Evolutionary conservation across 2,113 vertebrate genomes (phyloP), one percentile per base, ranked within the genome.

Genomic region (Danionella cerebrum): DNA sequence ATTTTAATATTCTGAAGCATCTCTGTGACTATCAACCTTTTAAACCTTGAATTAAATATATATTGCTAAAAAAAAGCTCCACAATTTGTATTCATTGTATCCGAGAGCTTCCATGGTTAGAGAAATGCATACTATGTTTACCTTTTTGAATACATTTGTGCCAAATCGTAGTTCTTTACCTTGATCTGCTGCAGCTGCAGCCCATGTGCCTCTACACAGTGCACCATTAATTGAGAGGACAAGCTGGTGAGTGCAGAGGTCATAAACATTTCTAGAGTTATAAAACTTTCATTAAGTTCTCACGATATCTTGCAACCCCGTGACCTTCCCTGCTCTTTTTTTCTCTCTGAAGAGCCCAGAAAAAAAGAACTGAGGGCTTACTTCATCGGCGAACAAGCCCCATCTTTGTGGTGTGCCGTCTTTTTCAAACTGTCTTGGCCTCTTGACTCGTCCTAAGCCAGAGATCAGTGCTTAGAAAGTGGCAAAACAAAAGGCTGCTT

Each of bases 261-360:
- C 88, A 88, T 87, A 90, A 90, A 89, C 88, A 89, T 90, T 90
- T 90, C 88, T 89, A 88, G 87, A 89, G 86, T 90, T 90, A 90
- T 89, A 89, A 88, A 90, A 89, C 85, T 88, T 90, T 89, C 87
- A 91, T 89, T 89, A 90, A 89, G 88, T 91, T 91, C 89, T 90
- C 89, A 90, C 89, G 88, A 91, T 90, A 87, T 85, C 82, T 79
- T 74, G 70, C 80, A 77, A 85, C 82, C 73, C 70, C 84, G 58
- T 87, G 86, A 86, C 86, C 88, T 84, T 69, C 80, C 70, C 72
- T 82, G 80, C 80, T 84, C 82, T 76, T 79, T 80, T 79, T 75
- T 77, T 76, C 65, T 63, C 50, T 41, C 65, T 60, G 39, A 67
- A 45, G 62, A 62, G 48, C 41, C 14, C 62, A 67, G 47, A 58